Base-by-base conservation (phyloP, 2,797 vertebrate genomes). In the Sebastes reedi region DNA sequence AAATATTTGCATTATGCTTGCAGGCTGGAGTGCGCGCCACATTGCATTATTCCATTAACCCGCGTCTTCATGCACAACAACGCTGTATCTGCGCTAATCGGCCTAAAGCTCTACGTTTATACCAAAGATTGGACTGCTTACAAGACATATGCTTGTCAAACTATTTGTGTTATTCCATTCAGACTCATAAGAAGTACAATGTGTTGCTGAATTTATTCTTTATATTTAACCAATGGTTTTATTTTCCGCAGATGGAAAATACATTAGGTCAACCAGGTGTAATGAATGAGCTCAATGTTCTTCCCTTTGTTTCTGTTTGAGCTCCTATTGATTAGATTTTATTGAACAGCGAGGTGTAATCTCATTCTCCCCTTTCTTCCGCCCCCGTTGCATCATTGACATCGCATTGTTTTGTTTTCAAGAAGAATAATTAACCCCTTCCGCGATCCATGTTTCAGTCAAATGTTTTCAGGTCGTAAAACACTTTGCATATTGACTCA, bases 1-100 rank as follows among this genome's bases (percentile, higher is more conserved):
- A 95, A 94, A 94, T 90, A 95, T 95, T 94, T 90, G 91, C 91
- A 92, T 91, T 85, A 71, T 75, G 87, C 81, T 91, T 32, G 65
- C 77, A 85, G 84, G 70, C 82, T 84, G 80, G 58, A 69, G 77
- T 54, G 76, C 4, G 62, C 11, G 3, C 82, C 73, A 78, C 87
- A 56, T 83, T 77, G 68, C 76, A 85, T 87, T 91, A 92, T 91
- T 93, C 87, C 88, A 94, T 94, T 95, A 93, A 91, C 87, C 86
- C 60, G 36, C 46, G 69, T 89, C 89, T 86, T 86, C 81, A 82
- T 82, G 91, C 91, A 82, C 82, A 89, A 79, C 90, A 83, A 71
- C 75, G 62, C 61, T 75, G 82, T 77, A 75, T 80, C 59, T 64
- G 59, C 30, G 13, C 78, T 92, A 89, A 93, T 95, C 84, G 30